phyloP scores from a whole-genome alignment of 2,113 vertebrate species.

The Vanacampus margaritifer region DNA sequence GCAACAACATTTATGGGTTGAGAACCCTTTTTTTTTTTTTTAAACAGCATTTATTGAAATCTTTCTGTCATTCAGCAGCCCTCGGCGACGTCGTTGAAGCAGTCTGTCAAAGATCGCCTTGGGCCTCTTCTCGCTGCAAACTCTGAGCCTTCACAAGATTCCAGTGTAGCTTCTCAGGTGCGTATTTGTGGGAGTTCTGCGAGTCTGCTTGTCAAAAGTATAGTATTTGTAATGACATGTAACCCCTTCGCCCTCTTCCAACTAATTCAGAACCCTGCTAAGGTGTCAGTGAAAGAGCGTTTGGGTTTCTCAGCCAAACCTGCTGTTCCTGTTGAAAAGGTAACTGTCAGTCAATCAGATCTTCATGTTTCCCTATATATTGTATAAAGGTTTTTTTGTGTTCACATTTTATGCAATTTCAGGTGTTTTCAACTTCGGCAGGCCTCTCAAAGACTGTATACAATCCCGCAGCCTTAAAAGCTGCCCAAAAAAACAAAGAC shows the following conservation, averaged over 20 bases:
- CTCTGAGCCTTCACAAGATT: slow-evolving; percentile 78
- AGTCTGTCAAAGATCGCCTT: slow-evolving; percentile 93
- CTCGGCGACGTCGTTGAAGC: slow-evolving; percentile 78
- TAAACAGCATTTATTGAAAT: not conserved
- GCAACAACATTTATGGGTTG: not conserved
- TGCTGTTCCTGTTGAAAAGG: slow-evolving; percentile 84
- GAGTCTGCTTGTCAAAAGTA: slow-evolving; percentile 11
- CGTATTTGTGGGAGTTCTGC: slow-evolving; percentile 17
- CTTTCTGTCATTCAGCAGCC: slow-evolving; percentile 70
- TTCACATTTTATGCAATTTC: not conserved
- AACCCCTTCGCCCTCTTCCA: slow-evolving; percentile 22
- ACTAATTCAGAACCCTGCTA: slow-evolving; percentile 79
- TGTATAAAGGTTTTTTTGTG: not conserved
- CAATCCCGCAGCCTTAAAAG: slow-evolving; percentile 91
- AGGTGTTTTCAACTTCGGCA: slow-evolving; percentile 92
- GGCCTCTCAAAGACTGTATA: slow-evolving; percentile 98
- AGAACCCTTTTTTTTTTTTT: not conserved
- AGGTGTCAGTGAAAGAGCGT: slow-evolving; percentile 88
- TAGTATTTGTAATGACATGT: not conserved
- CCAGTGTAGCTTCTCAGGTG: slow-evolving; percentile 80
- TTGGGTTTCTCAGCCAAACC: slow-evolving; percentile 87
- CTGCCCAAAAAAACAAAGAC: slow-evolving; percentile 85
- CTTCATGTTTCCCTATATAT: not conserved
- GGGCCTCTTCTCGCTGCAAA: slow-evolving; percentile 83
- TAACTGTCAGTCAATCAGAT: slow-evolving; percentile 29